Percentiles rank a stretch among this genome's conserved stretches.
phyloP scores from a whole-genome alignment of 2,797 vertebrate species.

The Alca torda region DNA sequence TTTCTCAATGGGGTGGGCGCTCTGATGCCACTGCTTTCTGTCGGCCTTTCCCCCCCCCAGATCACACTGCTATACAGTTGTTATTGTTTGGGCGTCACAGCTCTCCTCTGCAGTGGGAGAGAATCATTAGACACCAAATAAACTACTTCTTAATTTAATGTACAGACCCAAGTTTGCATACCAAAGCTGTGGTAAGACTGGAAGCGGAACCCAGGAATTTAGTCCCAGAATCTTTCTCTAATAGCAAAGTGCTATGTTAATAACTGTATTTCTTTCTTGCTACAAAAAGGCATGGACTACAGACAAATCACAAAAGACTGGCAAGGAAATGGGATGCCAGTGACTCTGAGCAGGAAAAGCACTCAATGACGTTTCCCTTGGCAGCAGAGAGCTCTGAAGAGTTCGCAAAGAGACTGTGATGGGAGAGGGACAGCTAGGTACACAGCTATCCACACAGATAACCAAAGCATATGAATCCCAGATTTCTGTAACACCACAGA shows the following conservation, averaged over 20 bases:
- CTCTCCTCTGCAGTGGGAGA: neutral
- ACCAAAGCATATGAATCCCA: neutral
- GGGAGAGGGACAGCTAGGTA: neutral
- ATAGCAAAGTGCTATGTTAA: neutral
- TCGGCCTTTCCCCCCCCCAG: neutral
- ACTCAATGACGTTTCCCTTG: neutral
- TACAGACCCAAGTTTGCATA: neutral
- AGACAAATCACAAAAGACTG: neutral
- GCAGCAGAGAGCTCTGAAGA: neutral
- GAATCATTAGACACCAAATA: neutral
- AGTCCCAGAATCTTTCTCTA: neutral
- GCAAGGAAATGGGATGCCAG: neutral
- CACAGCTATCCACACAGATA: neutral
- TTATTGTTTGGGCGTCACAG: no score
- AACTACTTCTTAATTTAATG: neutral
- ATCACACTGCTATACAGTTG: neutral
- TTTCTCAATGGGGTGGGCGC: neutral
- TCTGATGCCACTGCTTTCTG: rapidly evolving
- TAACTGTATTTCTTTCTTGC: neutral
- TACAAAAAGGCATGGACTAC: neutral
- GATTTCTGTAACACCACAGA: neutral
- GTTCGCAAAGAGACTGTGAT: neutral
- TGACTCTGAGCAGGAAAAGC: neutral
- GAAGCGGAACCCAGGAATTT: neutral
- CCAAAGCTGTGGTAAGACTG: neutral